These are phyloP conservation scores for Encarsia formosa DNA, from an alignment of 2,888 invertebrate species.

Conservation along the genomic window DNA sequence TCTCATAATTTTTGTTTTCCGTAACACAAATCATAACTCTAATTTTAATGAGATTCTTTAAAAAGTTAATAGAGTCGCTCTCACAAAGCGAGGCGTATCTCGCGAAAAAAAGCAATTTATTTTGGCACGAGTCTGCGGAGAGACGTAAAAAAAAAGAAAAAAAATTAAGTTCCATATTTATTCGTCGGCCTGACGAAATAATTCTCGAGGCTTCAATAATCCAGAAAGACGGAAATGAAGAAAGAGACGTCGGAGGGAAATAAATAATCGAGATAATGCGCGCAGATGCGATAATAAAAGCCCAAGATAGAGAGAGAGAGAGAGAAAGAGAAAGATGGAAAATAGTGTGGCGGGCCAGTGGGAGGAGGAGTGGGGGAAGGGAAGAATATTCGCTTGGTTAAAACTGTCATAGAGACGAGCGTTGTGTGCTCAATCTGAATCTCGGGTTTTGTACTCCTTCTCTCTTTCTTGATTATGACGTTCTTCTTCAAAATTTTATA, in stretches of 20 bases:
- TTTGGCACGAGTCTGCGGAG: too few relatives aligned
- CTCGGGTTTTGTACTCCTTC: conserved; percentile 18
- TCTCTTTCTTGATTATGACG: conserved; percentile 22
- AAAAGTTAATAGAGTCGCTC: too few relatives aligned
- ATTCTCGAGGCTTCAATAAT: conserved; percentile 1
- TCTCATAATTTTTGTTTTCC: too few relatives aligned
- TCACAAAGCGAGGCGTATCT: too few relatives aligned
- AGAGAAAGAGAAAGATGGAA: conserved; percentile 20
- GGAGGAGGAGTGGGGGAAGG: too few relatives aligned
- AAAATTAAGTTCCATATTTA: too few relatives aligned
- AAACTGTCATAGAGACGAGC: conserved; percentile 24
- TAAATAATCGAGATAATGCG: background rate
- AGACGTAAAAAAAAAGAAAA: too few relatives aligned
- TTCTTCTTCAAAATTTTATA: background rate
- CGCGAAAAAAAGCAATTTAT: too few relatives aligned
- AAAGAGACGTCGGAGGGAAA: background rate
- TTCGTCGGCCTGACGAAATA: background rate
- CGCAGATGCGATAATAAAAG: conserved; percentile 10
- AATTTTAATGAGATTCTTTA: too few relatives aligned
- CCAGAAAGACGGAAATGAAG: background rate
- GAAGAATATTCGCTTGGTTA: too few relatives aligned
- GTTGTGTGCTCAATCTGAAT: conserved; percentile 24
- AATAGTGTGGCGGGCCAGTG: conserved; percentile 20
- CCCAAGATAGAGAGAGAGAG: conserved; percentile 18
- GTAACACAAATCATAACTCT: too few relatives aligned